Percentiles rank a stretch among this genome's conserved stretches.
Conservation (phyloP, 2,888 invertebrate genomes). For the Drosophila algonquin region DNA sequence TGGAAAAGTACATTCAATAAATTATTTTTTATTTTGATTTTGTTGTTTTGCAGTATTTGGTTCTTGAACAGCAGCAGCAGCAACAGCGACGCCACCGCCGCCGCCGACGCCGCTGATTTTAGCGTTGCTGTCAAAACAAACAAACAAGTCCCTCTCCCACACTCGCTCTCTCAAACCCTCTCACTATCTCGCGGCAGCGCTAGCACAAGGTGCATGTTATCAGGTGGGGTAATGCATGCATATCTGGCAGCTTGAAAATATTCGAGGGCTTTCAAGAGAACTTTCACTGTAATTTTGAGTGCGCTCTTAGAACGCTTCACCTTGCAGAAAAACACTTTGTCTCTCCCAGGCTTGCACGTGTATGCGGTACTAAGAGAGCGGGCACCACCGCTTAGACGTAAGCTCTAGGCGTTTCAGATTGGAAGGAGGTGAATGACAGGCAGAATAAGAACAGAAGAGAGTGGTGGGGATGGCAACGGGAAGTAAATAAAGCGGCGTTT, state of each 20-base stretch:
- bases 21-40: constrained; percentile 21
- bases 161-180: not conserved
- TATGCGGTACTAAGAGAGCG: not conserved
- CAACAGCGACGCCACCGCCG: not conserved
- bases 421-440: not conserved
- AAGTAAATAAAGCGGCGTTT: constrained; percentile 4
- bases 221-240: not conserved
- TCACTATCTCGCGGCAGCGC: not conserved
- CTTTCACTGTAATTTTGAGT: not conserved
- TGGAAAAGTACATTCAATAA: constrained; percentile 47
- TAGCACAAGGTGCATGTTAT: not conserved
- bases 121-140: not conserved
- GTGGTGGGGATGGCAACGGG: not conserved
- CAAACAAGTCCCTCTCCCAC: not conserved
- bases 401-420: not conserved
- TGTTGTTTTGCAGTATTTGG: constrained; percentile 2
- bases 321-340: not conserved
- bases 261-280: not conserved
- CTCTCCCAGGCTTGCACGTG: not conserved
- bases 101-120: not conserved
- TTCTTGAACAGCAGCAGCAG: not conserved
- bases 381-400: not conserved
- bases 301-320: not conserved
- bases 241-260: not conserved
- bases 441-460: not conserved